These are phyloP conservation scores for Zaprionus ornatus DNA, from an alignment of 1,140 invertebrate genomes.

Conservation along the genomic window DNA sequence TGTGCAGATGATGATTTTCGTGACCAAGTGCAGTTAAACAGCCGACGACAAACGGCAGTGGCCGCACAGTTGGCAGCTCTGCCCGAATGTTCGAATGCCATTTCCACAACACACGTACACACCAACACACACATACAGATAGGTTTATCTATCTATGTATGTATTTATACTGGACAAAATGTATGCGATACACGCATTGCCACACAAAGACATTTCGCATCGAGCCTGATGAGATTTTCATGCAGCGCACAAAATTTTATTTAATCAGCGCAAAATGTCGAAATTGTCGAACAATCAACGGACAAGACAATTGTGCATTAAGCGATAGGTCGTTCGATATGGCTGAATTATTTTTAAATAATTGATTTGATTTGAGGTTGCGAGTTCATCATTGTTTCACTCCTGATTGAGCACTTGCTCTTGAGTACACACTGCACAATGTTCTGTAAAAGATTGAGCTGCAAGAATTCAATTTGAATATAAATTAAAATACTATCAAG, in stretches of 20 bases:
- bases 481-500: no score
- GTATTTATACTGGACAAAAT: slow-evolving; percentile 33
- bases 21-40: slow-evolving; percentile 81
- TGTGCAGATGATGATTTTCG: slow-evolving; percentile 76
- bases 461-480: neutral
- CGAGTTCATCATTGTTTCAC: neutral
- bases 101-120: slow-evolving; percentile 23
- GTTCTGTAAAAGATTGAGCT: neutral
- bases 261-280: slow-evolving; percentile 11
- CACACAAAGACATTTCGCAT: slow-evolving; percentile 37
- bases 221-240: slow-evolving; percentile 60
- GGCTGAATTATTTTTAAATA: neutral
- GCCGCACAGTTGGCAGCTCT: slow-evolving; percentile 54
- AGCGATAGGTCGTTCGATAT: neutral
- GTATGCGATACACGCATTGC: slow-evolving; percentile 15
- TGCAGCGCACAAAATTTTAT: slow-evolving; percentile 11
- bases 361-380: neutral
- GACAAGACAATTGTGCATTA: slow-evolving; percentile 3
- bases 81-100: slow-evolving; percentile 41
- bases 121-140: slow-evolving; percentile 12
- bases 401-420: neutral
- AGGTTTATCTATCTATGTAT: slow-evolving; percentile 1
- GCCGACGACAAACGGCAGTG: slow-evolving; percentile 65
- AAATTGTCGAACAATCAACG: slow-evolving; percentile 26
- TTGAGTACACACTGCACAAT: neutral